phyloP scores from a whole-genome alignment of 1,140 invertebrate genomes.

The Matsumurasca onukii region DNA sequence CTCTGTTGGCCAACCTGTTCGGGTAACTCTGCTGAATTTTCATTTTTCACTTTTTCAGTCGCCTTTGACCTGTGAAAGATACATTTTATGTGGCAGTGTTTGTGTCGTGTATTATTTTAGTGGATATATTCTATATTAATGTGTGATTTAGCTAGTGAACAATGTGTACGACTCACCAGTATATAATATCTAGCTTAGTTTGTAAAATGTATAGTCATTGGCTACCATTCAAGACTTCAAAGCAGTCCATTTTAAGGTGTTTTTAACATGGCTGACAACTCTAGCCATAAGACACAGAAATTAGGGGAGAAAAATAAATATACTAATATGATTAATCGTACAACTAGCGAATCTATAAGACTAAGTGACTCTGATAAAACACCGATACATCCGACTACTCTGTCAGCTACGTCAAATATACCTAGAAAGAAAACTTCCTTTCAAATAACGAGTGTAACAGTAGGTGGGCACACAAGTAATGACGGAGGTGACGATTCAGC shows the following conservation, averaged over 20 bases:
- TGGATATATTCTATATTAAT: constrained; percentile 4
- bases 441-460: constrained; percentile 88
- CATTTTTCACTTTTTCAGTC: too few relatives aligned
- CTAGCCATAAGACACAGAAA: constrained; percentile 38
- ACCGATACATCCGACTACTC: constrained; percentile 33
- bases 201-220: not conserved
- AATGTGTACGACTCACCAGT: not conserved
- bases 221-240: not conserved
- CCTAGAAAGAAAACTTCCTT: constrained; percentile 80
- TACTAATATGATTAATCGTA: constrained; percentile 39
- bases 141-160: not conserved
- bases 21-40: too few relatives aligned
- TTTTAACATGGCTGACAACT: constrained; percentile 42
- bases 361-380: constrained; percentile 37
- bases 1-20: too few relatives aligned
- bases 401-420: constrained; percentile 30
- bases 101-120: not conserved
- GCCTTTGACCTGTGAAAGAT: constrained; percentile 13
- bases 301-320: constrained; percentile 39
- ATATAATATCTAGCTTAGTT: not conserved
- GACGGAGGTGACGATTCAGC: constrained; percentile 90
- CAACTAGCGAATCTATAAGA: constrained; percentile 40
- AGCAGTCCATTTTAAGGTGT: constrained; percentile 11
- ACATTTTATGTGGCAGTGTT: constrained; percentile 18
- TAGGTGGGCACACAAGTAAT: constrained; percentile 73